Evolutionary conservation across 1,140 invertebrate genomes (phyloP), one percentile per base, ranked within the genome.

Genomic region (Drosophila albomicans): DNA sequence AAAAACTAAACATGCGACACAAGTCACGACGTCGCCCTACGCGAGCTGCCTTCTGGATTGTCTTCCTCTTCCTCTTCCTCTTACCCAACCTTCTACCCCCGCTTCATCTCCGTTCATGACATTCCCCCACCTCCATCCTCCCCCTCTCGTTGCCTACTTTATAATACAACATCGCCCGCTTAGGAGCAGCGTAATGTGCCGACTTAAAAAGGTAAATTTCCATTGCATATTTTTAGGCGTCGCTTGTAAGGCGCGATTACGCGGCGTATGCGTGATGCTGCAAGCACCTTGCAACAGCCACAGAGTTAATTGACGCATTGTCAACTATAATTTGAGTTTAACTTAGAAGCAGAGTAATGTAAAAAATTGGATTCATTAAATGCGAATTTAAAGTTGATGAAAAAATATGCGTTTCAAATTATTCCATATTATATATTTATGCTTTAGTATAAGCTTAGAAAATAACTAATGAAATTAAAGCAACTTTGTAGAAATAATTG

Each of bases 1-100:
- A 68, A 68, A 57, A 68, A 70, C 66, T 69, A 69, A 52, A 52
- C 57, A 68, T 56, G 52, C 20, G 20, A 25, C 64, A 72, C 63
- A 46, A 58, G 54, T 41, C 48, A 51, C 64, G 30, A 58, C 20
- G 45, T 66, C 30, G 25, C 30, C 32, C 64, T 64, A 20, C 20
- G 20, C 20, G 20, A 25, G 20, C 32, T 57, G 32, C 15, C 59
- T 30, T 20, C n/a, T 41, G 15, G 10, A 10, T 11, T 57, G 52
- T 6, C 30, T 32, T 32, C 30, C 5, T 32, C 7, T 8, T 35
- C 7, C 35, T n/a, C 13, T 41, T 7, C 57, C 13, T 25, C 6
- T 32, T 20, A 10, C 13, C 11, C 11, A 7, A 0, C 11, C 6
- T 16, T 6, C 32, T 1, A 0, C 15, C 32, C 7, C 5, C 6